Evolutionary conservation across 2,113 vertebrate genomes (phyloP).

Genomic region (Reinhardtius hippoglossoides): DNA sequence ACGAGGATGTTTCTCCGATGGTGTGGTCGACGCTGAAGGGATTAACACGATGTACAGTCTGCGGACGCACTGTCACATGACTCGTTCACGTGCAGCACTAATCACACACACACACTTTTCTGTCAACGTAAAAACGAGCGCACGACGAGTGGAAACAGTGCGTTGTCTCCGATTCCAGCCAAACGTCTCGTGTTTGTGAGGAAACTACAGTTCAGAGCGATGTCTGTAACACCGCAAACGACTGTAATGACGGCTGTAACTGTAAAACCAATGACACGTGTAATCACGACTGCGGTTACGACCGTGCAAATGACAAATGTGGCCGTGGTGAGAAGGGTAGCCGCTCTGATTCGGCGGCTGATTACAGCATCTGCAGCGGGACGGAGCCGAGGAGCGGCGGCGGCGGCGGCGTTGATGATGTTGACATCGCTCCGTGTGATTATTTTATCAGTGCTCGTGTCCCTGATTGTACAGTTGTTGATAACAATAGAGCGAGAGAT

Average conservation of each 20-base stretch:
- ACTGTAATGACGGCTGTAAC: background rate
- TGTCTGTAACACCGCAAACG: too few relatives aligned
- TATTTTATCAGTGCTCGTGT: background rate
- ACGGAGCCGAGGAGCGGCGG: background rate
- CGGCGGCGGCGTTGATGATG: background rate
- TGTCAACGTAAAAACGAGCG: constrained; percentile 12
- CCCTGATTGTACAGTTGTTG: constrained; percentile 26
- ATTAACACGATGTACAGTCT: background rate
- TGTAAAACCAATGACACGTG: constrained; percentile 1
- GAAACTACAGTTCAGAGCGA: background rate
- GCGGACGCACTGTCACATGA: background rate
- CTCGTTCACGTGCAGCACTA: constrained; percentile 1
- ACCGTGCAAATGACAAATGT: background rate
- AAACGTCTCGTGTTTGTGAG: background rate
- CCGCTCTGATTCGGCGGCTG: background rate
- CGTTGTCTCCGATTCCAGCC: background rate
- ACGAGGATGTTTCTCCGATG: background rate
- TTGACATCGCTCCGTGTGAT: constrained; percentile 23
- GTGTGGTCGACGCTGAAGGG: background rate
- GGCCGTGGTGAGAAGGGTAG: background rate
- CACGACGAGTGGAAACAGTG: background rate
- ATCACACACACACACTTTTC: background rate
- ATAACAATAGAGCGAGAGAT: background rate
- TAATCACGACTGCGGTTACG: background rate
- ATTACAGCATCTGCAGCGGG: background rate